Evolutionary conservation across 2,888 invertebrate genomes (phyloP).

Genomic region (Acronicta leporina): DNA sequence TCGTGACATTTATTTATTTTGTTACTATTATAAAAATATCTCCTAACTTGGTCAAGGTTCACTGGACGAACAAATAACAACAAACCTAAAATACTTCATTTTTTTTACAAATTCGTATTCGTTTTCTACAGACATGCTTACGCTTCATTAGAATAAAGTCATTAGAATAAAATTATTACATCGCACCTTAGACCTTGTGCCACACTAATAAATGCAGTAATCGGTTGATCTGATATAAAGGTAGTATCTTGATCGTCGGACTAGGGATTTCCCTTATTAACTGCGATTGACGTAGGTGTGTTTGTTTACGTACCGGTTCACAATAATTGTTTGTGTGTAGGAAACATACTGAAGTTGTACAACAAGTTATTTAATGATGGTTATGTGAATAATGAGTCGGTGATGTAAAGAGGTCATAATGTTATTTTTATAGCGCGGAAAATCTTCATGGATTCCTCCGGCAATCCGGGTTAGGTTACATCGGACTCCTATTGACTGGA

Average conservation of each 20-base stretch:
- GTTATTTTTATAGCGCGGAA: neutral
- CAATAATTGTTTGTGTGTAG: slow-evolving; percentile 9
- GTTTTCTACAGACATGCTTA: neutral
- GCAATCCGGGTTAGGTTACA: no score
- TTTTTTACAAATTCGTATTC: neutral
- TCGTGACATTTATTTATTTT: neutral
- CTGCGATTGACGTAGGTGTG: slow-evolving; percentile 22
- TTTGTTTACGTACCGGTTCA: slow-evolving; percentile 2
- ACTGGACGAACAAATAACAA: neutral
- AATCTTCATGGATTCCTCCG: no score
- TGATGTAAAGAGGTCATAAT: slow-evolving; percentile 4
- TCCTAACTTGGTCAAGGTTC: neutral
- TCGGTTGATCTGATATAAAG: neutral
- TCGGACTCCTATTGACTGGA: no score
- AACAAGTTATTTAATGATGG: neutral
- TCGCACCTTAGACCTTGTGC: slow-evolving; percentile 6
- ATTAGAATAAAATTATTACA: neutral
- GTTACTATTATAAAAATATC: neutral
- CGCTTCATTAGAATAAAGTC: neutral
- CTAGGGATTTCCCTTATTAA: slow-evolving; percentile 28
- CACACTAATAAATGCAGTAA: neutral
- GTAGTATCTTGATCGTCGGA: slow-evolving; percentile 7
- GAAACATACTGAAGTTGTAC: slow-evolving; percentile 15
- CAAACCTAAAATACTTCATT: neutral
- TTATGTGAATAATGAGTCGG: slow-evolving; percentile 6